Percentiles rank a stretch among this genome's conserved stretches.
Evolutionary conservation across 2,888 invertebrate species (phyloP).

Genomic region (Archips xylosteana): DNA sequence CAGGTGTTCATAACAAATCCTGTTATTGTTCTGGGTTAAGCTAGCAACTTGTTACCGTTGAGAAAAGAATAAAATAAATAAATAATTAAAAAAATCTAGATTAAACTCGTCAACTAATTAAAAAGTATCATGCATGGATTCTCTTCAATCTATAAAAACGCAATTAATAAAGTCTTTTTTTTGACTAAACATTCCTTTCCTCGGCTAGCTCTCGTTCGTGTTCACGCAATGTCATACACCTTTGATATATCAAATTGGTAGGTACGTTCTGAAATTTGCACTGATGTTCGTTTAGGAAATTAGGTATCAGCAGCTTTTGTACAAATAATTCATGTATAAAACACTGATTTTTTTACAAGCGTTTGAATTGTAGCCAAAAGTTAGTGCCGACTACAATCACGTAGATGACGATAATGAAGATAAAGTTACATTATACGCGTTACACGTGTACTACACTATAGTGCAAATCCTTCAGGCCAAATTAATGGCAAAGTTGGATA

Average conservation of each 20-base stretch:
- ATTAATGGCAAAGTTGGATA: not conserved
- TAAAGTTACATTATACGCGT: too few relatives aligned
- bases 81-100: not conserved
- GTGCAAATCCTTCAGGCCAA: too few relatives aligned
- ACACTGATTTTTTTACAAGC: too few relatives aligned
- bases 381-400: too few relatives aligned
- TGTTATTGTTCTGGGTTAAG: not conserved
- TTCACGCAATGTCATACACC: not conserved
- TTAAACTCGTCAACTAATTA: not conserved
- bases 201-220: not conserved
- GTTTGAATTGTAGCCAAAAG: too few relatives aligned
- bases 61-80: too few relatives aligned
- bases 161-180: not conserved
- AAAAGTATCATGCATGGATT: not conserved
- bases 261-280: not conserved
- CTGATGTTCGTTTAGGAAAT: not conserved
- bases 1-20: conserved; percentile 13
- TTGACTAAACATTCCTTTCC: not conserved
- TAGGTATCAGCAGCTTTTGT: too few relatives aligned
- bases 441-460: too few relatives aligned
- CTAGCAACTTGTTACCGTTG: not conserved
- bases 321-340: too few relatives aligned
- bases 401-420: too few relatives aligned
- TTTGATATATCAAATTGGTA: not conserved
- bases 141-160: not conserved